Conservation (phyloP, 2,888 invertebrate species). For the Nomada hirtipes region DNA sequence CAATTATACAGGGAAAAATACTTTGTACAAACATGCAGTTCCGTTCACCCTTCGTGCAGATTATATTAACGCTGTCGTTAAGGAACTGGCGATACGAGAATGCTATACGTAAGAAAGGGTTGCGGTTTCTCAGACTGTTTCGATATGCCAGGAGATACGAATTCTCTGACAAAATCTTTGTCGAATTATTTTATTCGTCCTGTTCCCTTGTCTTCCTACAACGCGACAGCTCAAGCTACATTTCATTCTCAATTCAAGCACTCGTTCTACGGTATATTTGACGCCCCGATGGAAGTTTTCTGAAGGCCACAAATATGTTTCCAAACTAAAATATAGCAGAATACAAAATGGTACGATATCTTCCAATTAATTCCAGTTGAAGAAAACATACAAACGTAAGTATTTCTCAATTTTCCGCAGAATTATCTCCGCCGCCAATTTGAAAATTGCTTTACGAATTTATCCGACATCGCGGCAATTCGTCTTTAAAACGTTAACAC, state of each 20-base stretch:
- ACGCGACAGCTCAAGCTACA: conserved; percentile 15
- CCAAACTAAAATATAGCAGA: conserved; percentile 4
- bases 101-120: neutral
- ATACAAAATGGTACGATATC: conserved; percentile 6
- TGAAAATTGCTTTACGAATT: too few species aligned
- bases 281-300: neutral
- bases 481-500: conserved; percentile 32
- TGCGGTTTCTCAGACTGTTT: conserved; percentile 8
- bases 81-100: conserved; percentile 29
- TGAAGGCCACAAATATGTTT: neutral
- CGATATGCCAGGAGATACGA: conserved; percentile 26
- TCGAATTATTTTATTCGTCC: conserved; percentile 19
- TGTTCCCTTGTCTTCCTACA: conserved; percentile 24
- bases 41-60: conserved; percentile 35
- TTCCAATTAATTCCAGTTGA: neutral
- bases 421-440: too few species aligned
- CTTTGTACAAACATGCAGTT: conserved; percentile 42
- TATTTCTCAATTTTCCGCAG: too few species aligned
- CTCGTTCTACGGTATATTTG: conserved; percentile 25
- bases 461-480: neutral
- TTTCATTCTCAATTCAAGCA: conserved; percentile 38
- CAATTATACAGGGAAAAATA: conserved; percentile 37
- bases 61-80: conserved; percentile 29
- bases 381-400: too few species aligned
- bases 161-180: conserved; percentile 45